phyloP scores from a whole-genome alignment of 2,888 invertebrate genomes.

The Melanchra persicariae region DNA sequence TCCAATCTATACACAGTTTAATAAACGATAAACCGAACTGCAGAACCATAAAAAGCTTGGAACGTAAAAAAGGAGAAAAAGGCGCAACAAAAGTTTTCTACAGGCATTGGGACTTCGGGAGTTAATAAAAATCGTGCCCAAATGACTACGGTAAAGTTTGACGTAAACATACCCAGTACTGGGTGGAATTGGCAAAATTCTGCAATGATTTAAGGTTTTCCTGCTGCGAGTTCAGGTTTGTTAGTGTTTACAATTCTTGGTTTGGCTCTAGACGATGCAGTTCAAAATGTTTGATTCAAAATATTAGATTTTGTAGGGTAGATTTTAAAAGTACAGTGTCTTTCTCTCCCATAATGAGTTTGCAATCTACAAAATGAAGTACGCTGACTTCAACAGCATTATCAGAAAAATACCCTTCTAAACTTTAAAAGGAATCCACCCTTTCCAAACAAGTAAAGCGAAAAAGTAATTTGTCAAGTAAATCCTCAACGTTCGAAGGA shows the following conservation, averaged over 20 bases:
- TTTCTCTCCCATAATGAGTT: conserved; percentile 23
- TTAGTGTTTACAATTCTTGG: conserved; percentile 34
- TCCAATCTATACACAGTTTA: conserved; percentile 82
- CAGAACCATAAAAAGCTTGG: conserved; percentile 77
- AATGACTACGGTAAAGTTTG: conserved; percentile 84
- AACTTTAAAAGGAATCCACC: conserved; percentile 59
- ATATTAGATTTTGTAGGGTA: neutral
- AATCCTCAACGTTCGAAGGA: conserved; percentile 80
- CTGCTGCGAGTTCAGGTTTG: conserved; percentile 20
- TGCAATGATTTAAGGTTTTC: conserved; percentile 56
- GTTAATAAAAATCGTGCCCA: conserved; percentile 89
- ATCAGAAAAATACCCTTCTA: conserved; percentile 47
- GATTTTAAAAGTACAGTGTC: conserved; percentile 4
- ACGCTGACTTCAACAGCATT: conserved; percentile 24
- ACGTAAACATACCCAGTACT: conserved; percentile 84
- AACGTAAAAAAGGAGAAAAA: conserved; percentile 82
- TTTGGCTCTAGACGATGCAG: neutral
- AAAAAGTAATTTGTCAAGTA: conserved; percentile 90
- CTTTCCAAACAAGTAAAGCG: conserved; percentile 81
- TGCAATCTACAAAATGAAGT: conserved; percentile 37
- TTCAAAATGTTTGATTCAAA: neutral
- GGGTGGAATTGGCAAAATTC: conserved; percentile 62
- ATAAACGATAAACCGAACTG: conserved; percentile 84
- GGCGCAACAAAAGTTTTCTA: conserved; percentile 74
- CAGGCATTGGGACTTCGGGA: conserved; percentile 74